A percentile compares a stretch with the other conserved stretches of the same genome.
Conservation (phyloP, 2,113 vertebrate species). For the Spilogale gracilis region DNA sequence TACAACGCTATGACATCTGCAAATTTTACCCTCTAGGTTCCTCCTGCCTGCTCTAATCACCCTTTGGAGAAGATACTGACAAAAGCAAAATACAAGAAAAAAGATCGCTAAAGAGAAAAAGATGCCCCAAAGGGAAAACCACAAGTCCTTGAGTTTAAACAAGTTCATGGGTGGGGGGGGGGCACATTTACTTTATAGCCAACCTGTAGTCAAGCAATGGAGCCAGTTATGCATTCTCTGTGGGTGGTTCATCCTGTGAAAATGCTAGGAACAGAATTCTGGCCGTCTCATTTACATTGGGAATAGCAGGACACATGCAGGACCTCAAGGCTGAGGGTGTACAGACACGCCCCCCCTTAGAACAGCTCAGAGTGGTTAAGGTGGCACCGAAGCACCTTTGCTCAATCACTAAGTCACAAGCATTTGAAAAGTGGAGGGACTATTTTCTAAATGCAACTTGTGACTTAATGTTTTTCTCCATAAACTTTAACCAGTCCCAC, state of each 20-base stretch:
- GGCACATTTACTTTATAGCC: neutral
- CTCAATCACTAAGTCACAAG: neutral
- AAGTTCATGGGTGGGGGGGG: neutral
- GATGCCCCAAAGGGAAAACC: neutral
- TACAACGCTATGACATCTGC: neutral
- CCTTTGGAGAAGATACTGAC: neutral
- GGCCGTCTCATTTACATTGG: neutral
- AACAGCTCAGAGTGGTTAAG: neutral
- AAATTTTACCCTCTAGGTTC: neutral
- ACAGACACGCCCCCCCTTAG: neutral
- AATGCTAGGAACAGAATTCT: neutral
- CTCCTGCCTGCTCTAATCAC: neutral
- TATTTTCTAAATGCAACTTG: constrained; percentile 55
- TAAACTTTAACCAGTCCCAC: constrained; percentile 23
- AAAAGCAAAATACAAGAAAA: neutral
- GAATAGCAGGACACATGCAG: neutral
- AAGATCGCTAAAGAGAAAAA: neutral
- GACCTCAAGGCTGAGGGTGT: neutral
- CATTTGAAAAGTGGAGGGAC: neutral
- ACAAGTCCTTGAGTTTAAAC: neutral
- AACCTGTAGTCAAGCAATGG: neutral
- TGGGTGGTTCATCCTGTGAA: neutral
- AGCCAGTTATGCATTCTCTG: neutral
- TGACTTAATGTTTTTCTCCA: constrained; percentile 67
- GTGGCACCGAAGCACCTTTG: neutral